Percentiles rank a stretch among this genome's conserved stretches.
These are phyloP conservation scores for Drosophila pseudoobscura DNA, from an alignment of 1,140 invertebrate genomes.

Conservation along the genomic window DNA sequence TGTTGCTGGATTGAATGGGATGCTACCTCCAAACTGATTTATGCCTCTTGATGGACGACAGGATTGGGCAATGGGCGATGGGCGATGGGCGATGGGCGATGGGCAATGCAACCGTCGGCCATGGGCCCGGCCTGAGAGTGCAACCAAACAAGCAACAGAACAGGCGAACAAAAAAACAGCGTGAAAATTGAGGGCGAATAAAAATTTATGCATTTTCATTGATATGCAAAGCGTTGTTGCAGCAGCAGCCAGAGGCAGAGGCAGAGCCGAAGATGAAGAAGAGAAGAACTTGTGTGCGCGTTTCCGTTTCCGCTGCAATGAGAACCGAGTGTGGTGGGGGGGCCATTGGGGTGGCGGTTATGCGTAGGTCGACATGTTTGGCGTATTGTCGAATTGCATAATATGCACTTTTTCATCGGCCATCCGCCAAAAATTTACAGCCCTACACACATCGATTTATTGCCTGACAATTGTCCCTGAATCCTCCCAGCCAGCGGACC, in stretches of 20 bases:
- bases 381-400: conserved; percentile 82
- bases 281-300: conserved; percentile 72
- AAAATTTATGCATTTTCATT: conserved; percentile 83
- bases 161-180: conserved; percentile 16
- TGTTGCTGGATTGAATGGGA: conserved; percentile 21
- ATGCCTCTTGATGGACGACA: conserved; percentile 78
- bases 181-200: conserved; percentile 49
- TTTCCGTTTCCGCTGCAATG: conserved; percentile 74
- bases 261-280: conserved; percentile 61
- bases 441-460: conserved; percentile 83
- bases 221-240: conserved; percentile 75
- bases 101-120: conserved; percentile 41
- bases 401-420: conserved; percentile 82
- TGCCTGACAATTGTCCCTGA: conserved; percentile 82
- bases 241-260: conserved; percentile 2
- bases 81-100: conserved; percentile 47
- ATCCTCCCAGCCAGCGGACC: conserved; percentile 49
- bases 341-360: conserved; percentile 32
- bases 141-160: conserved; percentile 48
- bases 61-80: conserved; percentile 39
- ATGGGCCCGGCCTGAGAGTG: conserved; percentile 20
- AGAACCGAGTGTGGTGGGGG: conserved; percentile 13
- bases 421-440: conserved; percentile 82
- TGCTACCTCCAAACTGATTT: conserved; percentile 69
- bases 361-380: conserved; percentile 76